phyloP scores from a whole-genome alignment of 1,140 invertebrate genomes.

The Drosophila ambigua region DNA sequence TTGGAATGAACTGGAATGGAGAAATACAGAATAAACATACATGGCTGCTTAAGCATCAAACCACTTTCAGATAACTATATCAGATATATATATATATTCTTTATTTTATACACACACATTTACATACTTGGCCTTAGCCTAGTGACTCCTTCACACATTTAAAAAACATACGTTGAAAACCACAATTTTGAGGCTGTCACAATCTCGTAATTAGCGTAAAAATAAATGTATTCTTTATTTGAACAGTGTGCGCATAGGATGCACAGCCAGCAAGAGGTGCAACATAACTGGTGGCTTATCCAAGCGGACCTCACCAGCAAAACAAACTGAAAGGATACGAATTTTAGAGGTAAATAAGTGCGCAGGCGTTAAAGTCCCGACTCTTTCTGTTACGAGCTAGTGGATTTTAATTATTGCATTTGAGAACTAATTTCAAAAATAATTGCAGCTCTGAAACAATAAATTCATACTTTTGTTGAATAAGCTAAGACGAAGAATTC shows the following conservation, averaged over 20 bases:
- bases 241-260: constrained; percentile 2
- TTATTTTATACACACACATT: background rate
- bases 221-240: background rate
- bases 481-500: background rate
- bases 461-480: too few relatives aligned
- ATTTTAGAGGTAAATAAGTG: constrained; percentile 14
- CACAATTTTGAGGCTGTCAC: background rate
- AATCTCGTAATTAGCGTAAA: constrained; percentile 32
- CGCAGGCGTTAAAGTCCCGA: constrained; percentile 39
- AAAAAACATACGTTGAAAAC: too few relatives aligned
- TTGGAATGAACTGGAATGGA: too few relatives aligned
- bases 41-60: too few relatives aligned
- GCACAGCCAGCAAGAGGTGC: constrained; percentile 27
- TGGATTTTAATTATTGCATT: constrained; percentile 21
- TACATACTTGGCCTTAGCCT: background rate
- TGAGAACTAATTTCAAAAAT: constrained; percentile 19
- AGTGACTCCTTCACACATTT: too few relatives aligned
- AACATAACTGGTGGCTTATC: constrained; percentile 32
- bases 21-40: too few relatives aligned
- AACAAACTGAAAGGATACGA: background rate
- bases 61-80: too few relatives aligned
- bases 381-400: constrained; percentile 2
- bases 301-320: constrained; percentile 15
- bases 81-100: too few relatives aligned
- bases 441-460: constrained; percentile 18